These are phyloP conservation scores for Coelopa frigida DNA, from an alignment of 1,140 invertebrate species.

Conservation along the genomic window DNA sequence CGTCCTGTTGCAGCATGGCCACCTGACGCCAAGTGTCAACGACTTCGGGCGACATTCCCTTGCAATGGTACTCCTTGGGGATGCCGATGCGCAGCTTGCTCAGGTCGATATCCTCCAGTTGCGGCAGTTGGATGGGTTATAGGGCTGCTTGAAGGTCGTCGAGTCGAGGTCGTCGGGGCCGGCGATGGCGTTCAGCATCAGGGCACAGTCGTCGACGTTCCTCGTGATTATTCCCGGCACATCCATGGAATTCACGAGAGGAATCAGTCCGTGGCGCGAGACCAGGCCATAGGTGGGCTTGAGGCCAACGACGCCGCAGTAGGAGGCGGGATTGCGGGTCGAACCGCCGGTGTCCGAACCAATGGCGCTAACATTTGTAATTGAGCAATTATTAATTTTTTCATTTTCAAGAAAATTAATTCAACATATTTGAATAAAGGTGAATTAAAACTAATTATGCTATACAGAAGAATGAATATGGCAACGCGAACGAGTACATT, in stretches of 20 bases:
- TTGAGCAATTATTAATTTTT: background rate
- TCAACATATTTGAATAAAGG: too few species aligned
- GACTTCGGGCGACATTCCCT: constrained; percentile 66
- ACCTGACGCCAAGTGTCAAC: constrained; percentile 67
- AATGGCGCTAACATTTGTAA: constrained; percentile 57
- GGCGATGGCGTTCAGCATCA: constrained; percentile 66
- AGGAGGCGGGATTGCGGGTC: constrained; percentile 88
- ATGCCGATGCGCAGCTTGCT: constrained; percentile 70
- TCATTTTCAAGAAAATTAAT: background rate
- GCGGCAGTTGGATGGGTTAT: constrained; percentile 47
- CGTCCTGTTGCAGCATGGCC: constrained; percentile 63
- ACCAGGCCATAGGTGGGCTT: constrained; percentile 95
- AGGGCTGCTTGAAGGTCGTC: constrained; percentile 63
- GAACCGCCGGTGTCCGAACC: constrained; percentile 98
- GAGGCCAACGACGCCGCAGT: constrained; percentile 89
- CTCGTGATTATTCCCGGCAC: constrained; percentile 82
- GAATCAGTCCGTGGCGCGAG: constrained; percentile 90
- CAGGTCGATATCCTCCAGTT: constrained; percentile 52
- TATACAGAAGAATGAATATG: too few species aligned
- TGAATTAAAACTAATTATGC: too few species aligned
- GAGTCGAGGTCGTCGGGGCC: constrained; percentile 73
- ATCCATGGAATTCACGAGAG: constrained; percentile 96
- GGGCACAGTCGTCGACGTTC: constrained; percentile 66
- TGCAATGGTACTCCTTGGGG: constrained; percentile 77
- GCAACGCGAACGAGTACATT: too few species aligned